Evolutionary conservation across 2,113 vertebrate species (phyloP).

Genomic region (Thermophis baileyi): DNA sequence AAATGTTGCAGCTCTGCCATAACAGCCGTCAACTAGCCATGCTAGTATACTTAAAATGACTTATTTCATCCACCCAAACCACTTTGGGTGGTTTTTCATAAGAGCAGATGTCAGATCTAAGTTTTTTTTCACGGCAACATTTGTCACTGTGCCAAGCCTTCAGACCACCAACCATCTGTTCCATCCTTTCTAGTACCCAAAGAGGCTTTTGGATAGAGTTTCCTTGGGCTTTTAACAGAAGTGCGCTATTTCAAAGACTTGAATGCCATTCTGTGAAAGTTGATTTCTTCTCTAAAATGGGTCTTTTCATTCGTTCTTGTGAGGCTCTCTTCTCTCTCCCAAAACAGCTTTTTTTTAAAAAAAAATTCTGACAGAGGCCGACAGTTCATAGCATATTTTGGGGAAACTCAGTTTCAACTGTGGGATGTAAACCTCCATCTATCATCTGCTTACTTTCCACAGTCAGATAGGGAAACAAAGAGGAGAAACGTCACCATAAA

Average conservation of each 20-base stretch:
- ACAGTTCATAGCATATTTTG: neutral
- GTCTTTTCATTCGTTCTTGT: neutral
- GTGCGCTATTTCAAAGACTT: neutral
- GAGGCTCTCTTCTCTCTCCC: neutral
- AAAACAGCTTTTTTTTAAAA: neutral
- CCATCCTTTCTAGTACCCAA: neutral
- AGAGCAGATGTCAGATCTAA: neutral
- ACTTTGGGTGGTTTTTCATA: neutral
- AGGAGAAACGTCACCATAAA: neutral
- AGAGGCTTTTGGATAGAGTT: neutral
- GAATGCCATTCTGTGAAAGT: neutral
- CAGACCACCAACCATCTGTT: neutral
- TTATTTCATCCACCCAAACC: neutral
- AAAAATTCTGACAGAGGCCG: neutral
- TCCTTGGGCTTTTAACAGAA: neutral
- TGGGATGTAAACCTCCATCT: neutral
- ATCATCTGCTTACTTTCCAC: neutral
- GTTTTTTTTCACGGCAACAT: neutral
- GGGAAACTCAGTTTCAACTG: neutral
- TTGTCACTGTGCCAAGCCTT: neutral
- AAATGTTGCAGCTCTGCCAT: neutral
- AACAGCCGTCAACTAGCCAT: neutral
- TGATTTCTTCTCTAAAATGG: neutral
- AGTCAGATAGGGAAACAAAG: neutral
- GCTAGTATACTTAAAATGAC: neutral